phyloP scores from a whole-genome alignment of 2,113 vertebrate species.

The Coturnix japonica region DNA sequence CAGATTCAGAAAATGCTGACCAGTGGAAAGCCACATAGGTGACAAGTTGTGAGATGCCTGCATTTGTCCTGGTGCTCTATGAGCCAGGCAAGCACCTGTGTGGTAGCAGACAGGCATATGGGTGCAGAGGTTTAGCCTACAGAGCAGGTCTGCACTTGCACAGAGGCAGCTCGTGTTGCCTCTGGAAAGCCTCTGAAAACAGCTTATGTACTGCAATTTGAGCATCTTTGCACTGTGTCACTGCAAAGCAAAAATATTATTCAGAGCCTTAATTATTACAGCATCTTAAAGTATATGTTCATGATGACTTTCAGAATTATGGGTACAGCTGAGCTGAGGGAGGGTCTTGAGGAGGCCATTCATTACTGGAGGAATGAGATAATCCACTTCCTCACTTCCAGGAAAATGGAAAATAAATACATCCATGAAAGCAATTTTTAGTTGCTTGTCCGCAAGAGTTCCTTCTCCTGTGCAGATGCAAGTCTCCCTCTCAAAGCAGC shows the following conservation, averaged over 20 bases:
- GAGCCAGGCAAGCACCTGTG: not conserved
- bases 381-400: conserved; percentile 35
- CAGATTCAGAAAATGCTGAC: not conserved
- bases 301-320: not conserved
- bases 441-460: not conserved
- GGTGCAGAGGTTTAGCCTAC: not conserved
- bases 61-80: not conserved
- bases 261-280: conserved; percentile 20
- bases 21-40: not conserved
- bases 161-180: not conserved
- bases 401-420: not conserved
- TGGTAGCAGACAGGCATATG: not conserved
- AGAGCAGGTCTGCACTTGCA: not conserved
- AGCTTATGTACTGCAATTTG: not conserved
- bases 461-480: not conserved
- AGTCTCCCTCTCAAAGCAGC: not conserved
- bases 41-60: not conserved
- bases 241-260: conserved; percentile 2
- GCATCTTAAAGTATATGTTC: conserved; percentile 11
- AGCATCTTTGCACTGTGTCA: not conserved
- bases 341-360: not conserved
- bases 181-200: not conserved
- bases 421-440: not conserved
- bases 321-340: not conserved
- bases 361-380: conserved; percentile 25